A percentile compares a stretch with the other conserved stretches of the same genome.
These are phyloP conservation scores for Drosophila buzzatii DNA, from an alignment of 2,888 invertebrate genomes.

Conservation along the genomic window DNA sequence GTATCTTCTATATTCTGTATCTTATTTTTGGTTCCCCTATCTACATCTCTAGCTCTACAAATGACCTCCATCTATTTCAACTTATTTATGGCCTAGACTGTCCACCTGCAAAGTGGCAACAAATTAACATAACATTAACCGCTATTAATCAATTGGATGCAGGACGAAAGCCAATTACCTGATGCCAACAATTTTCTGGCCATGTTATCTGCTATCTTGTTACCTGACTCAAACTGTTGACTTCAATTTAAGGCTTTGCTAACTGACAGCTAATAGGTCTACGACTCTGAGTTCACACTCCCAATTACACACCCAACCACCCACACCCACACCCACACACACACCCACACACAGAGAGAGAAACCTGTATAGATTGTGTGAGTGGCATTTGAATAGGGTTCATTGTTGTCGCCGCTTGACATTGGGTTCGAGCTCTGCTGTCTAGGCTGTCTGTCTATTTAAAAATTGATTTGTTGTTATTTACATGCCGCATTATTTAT, in stretches of 20 bases:
- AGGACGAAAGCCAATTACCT: constrained; percentile 8
- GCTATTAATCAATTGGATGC: constrained; percentile 69
- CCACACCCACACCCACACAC: neutral
- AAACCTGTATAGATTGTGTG: constrained; percentile 17
- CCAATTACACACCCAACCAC: constrained; percentile 4
- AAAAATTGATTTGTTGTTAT: constrained; percentile 80
- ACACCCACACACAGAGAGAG: neutral
- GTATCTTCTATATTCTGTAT: too few species aligned
- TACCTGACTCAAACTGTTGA: constrained; percentile 50
- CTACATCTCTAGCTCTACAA: neutral
- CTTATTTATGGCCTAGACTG: neutral
- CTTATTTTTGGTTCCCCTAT: neutral
- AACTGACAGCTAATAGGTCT: constrained; percentile 53
- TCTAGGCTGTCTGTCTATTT: constrained; percentile 60
- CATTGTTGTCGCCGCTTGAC: constrained; percentile 49
- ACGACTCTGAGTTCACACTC: constrained; percentile 7
- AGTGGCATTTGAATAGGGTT: constrained; percentile 72
- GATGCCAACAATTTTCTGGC: constrained; percentile 41
- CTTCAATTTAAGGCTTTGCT: constrained; percentile 41
- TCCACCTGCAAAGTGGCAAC: constrained; percentile 51
- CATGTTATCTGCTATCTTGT: constrained; percentile 34
- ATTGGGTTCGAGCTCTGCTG: constrained; percentile 24
- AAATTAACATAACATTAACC: constrained; percentile 73
- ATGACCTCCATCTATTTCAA: neutral
- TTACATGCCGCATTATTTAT: constrained; percentile 78